Evolutionary conservation across 1,140 invertebrate species (phyloP), one percentile per base, ranked within the genome.

Genomic region (Hypsibius dujardini): DNA sequence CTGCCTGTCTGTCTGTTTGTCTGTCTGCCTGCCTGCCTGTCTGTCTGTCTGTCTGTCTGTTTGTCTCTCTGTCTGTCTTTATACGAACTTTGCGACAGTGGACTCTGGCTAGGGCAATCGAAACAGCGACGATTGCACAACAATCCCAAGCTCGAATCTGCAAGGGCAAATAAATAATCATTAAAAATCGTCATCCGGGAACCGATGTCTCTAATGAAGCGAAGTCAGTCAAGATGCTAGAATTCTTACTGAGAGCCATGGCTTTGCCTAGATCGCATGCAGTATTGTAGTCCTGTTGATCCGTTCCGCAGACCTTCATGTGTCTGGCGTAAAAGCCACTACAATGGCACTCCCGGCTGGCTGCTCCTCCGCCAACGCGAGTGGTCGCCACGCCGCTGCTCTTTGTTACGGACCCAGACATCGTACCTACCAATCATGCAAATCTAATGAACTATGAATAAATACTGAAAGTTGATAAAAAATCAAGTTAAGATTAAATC

Each of bases 281-380:
- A 12, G 62, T 67, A 15, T 67, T 42, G 42, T 67, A 67, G 12
- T 12, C 45, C 62, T 45, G 12, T 7, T 45, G 42, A 42, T 67
- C 62, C 12, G 62, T 67, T 67, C 62, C 62, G 42, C 62, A 67
- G 12, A 67, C 62, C 45, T 67, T 67, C 12, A 42, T 67, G 12
- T 15, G 3, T 42, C 45, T 67, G 12, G 12, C 3, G 12, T 12
- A 12, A 42, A 67, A 67, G 62, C 62, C 62, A 15, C 42, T 3
- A 42, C 62, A 67, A 7, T 67, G 12, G 42, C 62, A 67, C 50
- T 12, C 7, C 50, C 28, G 28, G 28, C 28, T 28, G 28, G 28
- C 28, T 28, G 28, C 28, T 28, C 28, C 28, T 28, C 28, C 28
- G 28, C 28, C 28, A 28, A 28, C 28, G 28, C 28, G 28, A 28